Conservation (phyloP, 2,888 invertebrate genomes). For the Volucella zonaria region DNA sequence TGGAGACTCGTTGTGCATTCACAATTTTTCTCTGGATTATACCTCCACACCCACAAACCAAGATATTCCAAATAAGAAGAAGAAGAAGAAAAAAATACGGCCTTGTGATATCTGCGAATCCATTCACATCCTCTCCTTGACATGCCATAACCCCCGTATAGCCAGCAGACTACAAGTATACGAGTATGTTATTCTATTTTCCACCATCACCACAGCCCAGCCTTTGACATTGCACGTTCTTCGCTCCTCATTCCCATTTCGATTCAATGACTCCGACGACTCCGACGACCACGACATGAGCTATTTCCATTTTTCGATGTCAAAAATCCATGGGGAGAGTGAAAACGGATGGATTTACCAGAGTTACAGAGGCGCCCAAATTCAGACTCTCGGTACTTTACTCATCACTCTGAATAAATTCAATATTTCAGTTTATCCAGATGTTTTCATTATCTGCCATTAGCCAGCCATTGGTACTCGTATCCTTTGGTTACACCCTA, state of each 20-base stretch:
- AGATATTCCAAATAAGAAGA: neutral
- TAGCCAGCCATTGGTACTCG: neutral
- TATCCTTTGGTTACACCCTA: too few species aligned
- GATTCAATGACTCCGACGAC: neutral
- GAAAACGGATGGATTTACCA: neutral
- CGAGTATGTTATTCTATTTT: conserved; percentile 28
- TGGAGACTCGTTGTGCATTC: conserved; percentile 23
- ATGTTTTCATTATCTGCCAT: conserved; percentile 50
- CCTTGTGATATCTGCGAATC: conserved; percentile 34
- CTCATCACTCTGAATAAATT: conserved; percentile 64
- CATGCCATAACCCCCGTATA: conserved; percentile 48
- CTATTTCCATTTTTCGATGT: conserved; percentile 60
- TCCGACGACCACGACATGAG: conserved; percentile 21
- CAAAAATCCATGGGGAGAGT: conserved; percentile 12
- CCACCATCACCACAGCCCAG: conserved; percentile 22
- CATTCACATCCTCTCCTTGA: conserved; percentile 61
- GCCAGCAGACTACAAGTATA: conserved; percentile 28
- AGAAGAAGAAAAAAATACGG: neutral
- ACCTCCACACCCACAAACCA: neutral
- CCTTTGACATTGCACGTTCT: conserved; percentile 37
- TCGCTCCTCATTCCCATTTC: conserved; percentile 33
- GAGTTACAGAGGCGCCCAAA: neutral
- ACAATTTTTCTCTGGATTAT: neutral
- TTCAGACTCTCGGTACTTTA: conserved; percentile 47
- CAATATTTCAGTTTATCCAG: conserved; percentile 65